Conservation (phyloP, 2,888 invertebrate genomes). For the Nebria salina region DNA sequence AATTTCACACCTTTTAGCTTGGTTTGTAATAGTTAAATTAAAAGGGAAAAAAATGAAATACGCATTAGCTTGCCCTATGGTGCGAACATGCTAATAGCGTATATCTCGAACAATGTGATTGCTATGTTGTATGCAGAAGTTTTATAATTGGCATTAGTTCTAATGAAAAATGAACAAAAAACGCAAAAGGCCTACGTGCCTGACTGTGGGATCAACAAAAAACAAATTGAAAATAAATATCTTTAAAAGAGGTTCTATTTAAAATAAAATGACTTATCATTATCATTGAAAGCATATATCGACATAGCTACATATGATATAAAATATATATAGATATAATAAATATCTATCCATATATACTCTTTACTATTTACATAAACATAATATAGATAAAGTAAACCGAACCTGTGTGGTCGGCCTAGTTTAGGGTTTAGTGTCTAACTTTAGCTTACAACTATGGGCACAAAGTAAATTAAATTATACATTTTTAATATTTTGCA, state of each 20-base stretch:
- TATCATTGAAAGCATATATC: slow-evolving; percentile 58
- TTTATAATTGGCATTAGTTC: slow-evolving; percentile 59
- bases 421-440: slow-evolving; percentile 54
- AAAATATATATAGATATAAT: slow-evolving; percentile 47
- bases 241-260: slow-evolving; percentile 46
- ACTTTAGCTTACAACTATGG: slow-evolving; percentile 64
- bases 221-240: slow-evolving; percentile 58
- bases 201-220: slow-evolving; percentile 65
- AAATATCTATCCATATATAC: slow-evolving; percentile 60
- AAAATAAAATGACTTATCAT: slow-evolving; percentile 40
- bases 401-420: slow-evolving; percentile 45
- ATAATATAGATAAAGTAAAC: slow-evolving; percentile 46
- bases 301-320: slow-evolving; percentile 55
- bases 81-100: slow-evolving; percentile 41
- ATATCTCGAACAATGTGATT: slow-evolving; percentile 53
- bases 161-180: slow-evolving; percentile 44
- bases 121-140: slow-evolving; percentile 56
- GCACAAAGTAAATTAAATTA: slow-evolving; percentile 62
- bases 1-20: slow-evolving; percentile 19
- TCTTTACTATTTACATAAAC: slow-evolving; percentile 58
- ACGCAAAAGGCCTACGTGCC: slow-evolving; percentile 59
- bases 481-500: slow-evolving; percentile 57
- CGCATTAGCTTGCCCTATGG: slow-evolving; percentile 44
- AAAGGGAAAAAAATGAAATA: slow-evolving; percentile 26
- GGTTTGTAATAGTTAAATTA: slow-evolving; percentile 37